Evolutionary conservation across 2,113 vertebrate genomes (phyloP).

Genomic region (Otis tarda): DNA sequence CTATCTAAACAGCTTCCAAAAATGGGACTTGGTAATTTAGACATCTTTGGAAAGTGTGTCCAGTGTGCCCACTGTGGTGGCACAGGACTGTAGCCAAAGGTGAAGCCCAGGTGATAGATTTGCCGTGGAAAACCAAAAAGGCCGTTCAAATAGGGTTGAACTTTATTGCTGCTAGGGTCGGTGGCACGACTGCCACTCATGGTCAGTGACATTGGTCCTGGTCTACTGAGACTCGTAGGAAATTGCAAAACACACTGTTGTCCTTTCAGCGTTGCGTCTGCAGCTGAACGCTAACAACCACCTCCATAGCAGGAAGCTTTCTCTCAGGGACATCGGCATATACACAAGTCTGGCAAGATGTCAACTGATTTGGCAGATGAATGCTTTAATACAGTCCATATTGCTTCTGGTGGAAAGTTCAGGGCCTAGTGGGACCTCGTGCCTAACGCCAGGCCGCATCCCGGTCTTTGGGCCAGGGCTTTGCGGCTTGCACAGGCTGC

Average conservation of each 20-base stretch:
- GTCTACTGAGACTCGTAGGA: fast-evolving
- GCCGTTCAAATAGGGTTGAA: not conserved
- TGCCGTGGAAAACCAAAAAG: not conserved
- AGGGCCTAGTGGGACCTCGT: fast-evolving
- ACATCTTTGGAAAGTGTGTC: not conserved
- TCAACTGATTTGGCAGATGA: not conserved
- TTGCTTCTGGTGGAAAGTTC: not conserved
- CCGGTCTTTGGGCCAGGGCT: not conserved
- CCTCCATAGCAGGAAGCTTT: slow-evolving; percentile 22
- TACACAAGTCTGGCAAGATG: not conserved
- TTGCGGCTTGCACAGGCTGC: fast-evolving
- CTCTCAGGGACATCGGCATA: not conserved
- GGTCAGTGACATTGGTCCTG: not conserved
- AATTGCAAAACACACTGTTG: not conserved
- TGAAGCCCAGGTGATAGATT: not conserved
- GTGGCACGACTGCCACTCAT: not conserved
- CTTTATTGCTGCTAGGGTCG: not conserved
- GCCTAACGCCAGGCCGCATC: fast-evolving
- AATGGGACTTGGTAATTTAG: not conserved
- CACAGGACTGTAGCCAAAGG: not conserved
- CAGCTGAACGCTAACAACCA: not conserved
- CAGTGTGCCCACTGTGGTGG: fast-evolving
- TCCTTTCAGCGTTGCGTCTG: not conserved
- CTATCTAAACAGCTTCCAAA: not conserved
- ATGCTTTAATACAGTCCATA: not conserved